These are phyloP conservation scores for Colossoma macropomum DNA, from an alignment of 2,113 vertebrate genomes.

Conservation along the genomic window DNA sequence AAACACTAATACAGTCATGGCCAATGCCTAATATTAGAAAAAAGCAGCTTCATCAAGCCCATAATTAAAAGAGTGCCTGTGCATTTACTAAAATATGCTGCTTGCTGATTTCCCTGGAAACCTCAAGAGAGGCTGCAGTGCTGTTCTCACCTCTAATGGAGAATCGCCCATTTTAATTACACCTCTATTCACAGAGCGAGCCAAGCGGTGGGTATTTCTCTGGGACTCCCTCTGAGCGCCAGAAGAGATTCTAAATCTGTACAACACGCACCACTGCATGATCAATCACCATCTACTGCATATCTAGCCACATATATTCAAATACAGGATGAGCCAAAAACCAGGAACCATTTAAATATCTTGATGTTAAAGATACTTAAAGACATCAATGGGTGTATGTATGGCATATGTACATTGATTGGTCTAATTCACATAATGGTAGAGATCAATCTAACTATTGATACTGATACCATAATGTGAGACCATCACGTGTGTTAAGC, in stretches of 20 bases:
- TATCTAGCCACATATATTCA: too few species aligned
- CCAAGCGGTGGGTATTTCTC: slow-evolving; percentile 10
- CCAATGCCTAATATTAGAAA: background rate
- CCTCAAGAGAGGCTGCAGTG: slow-evolving; percentile 8
- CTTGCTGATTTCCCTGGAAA: background rate
- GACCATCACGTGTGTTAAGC: too few species aligned
- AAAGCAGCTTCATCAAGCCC: background rate
- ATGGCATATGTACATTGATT: too few species aligned
- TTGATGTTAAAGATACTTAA: too few species aligned
- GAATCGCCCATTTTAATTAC: slow-evolving; percentile 28
- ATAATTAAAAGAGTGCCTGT: slow-evolving; percentile 15
- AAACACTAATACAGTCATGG: background rate
- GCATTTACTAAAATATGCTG: background rate
- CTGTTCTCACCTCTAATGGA: slow-evolving; percentile 34
- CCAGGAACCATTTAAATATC: too few species aligned
- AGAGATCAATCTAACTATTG: too few species aligned
- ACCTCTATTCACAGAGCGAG: background rate
- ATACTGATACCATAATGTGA: too few species aligned
- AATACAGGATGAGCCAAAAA: too few species aligned
- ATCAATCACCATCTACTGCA: background rate
- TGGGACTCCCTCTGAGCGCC: background rate
- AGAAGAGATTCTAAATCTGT: background rate
- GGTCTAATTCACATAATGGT: too few species aligned
- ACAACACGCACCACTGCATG: background rate
- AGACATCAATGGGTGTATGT: too few species aligned